phyloP scores from a whole-genome alignment of 2,797 vertebrate genomes.

The Labroides dimidiatus region DNA sequence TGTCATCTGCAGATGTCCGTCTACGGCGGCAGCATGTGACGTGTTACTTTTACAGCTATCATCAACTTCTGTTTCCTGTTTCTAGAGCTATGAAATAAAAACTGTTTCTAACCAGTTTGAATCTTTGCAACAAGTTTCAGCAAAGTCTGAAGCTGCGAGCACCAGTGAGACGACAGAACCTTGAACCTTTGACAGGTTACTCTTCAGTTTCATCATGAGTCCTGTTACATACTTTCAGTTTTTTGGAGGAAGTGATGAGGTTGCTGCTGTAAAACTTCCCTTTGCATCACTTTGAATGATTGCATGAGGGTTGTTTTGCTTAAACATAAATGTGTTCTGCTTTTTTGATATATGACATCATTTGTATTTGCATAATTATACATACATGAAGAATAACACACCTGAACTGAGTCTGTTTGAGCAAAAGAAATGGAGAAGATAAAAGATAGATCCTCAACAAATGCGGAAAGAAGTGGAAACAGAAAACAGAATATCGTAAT shows the following conservation, averaged over 20 bases:
- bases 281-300: neutral
- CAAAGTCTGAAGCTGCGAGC: too few species aligned
- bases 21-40: too few species aligned
- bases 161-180: neutral
- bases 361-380: too few species aligned
- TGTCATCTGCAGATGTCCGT: neutral
- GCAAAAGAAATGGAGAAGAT: neutral
- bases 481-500: neutral
- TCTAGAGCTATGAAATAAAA: neutral
- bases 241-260: neutral
- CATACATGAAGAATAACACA: too few species aligned
- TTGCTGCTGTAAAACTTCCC: neutral
- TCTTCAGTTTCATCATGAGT: neutral
- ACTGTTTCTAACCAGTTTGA: too few species aligned
- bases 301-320: too few species aligned
- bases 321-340: too few species aligned
- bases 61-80: constrained; percentile 11
- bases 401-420: too few species aligned
- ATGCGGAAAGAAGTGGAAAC: neutral
- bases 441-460: too few species aligned
- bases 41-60: neutral
- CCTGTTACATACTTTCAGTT: neutral
- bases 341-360: too few species aligned
- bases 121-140: too few species aligned
- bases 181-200: neutral